phyloP scores from a whole-genome alignment of 2,113 vertebrate species.

The Motacilla alba region DNA sequence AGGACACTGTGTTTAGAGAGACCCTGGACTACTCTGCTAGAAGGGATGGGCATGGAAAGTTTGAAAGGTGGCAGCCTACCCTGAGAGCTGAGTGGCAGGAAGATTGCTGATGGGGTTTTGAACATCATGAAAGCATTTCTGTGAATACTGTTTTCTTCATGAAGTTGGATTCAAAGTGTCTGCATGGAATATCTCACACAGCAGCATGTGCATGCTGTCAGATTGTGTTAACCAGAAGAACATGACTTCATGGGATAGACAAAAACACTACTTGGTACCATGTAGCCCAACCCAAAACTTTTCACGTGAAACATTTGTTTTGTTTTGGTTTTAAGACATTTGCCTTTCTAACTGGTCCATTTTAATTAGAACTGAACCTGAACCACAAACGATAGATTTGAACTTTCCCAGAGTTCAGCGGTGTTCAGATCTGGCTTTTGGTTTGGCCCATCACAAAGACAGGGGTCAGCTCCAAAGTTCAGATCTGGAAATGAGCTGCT shows the following conservation, averaged over 20 bases:
- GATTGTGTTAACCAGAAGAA: background rate
- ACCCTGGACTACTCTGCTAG: background rate
- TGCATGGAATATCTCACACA: background rate
- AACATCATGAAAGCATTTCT: background rate
- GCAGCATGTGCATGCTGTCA: background rate
- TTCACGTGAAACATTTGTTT: constrained; percentile 63
- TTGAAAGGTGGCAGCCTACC: background rate
- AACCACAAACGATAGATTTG: constrained; percentile 66
- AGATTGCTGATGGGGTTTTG: background rate
- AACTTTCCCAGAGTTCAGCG: constrained; percentile 64
- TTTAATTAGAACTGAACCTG: constrained; percentile 66
- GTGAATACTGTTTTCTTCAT: background rate
- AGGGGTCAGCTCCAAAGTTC: constrained; percentile 53
- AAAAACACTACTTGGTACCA: background rate
- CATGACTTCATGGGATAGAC: constrained; percentile 2
- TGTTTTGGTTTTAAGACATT: constrained; percentile 53
- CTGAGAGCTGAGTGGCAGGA: background rate
- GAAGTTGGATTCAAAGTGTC: background rate
- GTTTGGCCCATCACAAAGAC: constrained; percentile 53
- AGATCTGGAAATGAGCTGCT: constrained; percentile 2
- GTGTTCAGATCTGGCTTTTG: constrained; percentile 66
- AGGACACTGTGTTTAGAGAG: background rate
- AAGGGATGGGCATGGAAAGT: background rate
- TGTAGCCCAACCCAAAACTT: background rate
- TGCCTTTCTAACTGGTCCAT: constrained; percentile 38